Conservation (phyloP, 2,113 vertebrate genomes). For the Actinemys pallida region DNA sequence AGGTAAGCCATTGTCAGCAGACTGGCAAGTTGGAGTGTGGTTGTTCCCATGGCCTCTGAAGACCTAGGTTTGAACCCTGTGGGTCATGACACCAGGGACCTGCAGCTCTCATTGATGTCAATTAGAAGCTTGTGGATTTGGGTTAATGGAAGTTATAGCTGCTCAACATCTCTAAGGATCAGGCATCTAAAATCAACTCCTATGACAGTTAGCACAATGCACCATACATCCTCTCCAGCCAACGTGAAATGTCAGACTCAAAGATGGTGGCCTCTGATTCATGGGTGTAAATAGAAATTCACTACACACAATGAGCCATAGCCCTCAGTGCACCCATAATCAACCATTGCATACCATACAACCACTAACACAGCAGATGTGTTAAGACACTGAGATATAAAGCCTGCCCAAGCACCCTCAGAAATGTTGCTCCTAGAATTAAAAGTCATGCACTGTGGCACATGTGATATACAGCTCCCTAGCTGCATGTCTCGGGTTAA, state of each 20-base stretch:
- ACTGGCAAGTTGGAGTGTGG: background rate
- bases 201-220: background rate
- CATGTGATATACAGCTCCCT: background rate
- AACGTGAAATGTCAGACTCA: background rate
- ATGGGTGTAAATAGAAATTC: background rate
- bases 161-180: background rate
- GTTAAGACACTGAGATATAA: background rate
- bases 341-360: accelerated
- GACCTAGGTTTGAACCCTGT: background rate
- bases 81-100: background rate
- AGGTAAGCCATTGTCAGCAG: background rate
- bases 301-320: background rate
- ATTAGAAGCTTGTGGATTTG: background rate
- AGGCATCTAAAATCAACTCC: background rate
- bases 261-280: background rate
- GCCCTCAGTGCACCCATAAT: background rate
- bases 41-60: background rate
- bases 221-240: background rate
- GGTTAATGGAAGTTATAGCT: background rate
- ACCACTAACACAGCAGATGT: background rate
- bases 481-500: background rate
- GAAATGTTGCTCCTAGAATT: background rate
- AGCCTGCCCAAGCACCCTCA: background rate
- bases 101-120: background rate
- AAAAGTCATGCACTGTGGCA: background rate